Evolutionary conservation across 2,888 invertebrate genomes (phyloP), one percentile per base, ranked within the genome.

Genomic region (Dorcus parallelipipedus): DNA sequence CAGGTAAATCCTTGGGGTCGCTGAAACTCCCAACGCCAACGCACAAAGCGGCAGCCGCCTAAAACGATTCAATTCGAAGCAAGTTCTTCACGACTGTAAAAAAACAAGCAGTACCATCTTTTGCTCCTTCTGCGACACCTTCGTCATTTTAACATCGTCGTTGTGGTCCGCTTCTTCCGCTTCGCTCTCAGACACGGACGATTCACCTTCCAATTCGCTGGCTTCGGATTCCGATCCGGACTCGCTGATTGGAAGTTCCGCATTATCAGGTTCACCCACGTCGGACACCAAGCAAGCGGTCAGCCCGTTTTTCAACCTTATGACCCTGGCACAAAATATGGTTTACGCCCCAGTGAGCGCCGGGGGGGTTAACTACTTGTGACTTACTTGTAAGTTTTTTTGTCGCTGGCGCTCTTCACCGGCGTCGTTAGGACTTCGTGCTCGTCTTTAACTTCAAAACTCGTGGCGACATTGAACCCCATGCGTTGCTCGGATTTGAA

Each of bases 1-100:
- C 93, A 66, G 88, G 91, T 55, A 92, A 86, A 69, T 83, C 82
- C 6, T 80, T 77, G 0, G 92, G 92, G 77, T 93, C 92, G 69
- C 88, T 88, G 78, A 91, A 93, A 69, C 84, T 85, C 48, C 93
- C 93, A 17, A 89, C 91, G 20, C 88, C 87, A 9, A 93, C 86
- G 64, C 86, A 84, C 0, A 93, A 77, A 6, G 88, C 87, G 69
- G 90, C 90, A 0, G 92, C 92, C 10, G 91, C 90, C 84, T 81
- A 59, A 38, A 72, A 64, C 26, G 7, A 20, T n/a, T 23, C 14
- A 14, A 14, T 9, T 23, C 33, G 9, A 38, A 26, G 14, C 20
- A 48, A 48, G 9, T 14, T 41, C 8, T 42, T 38, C 42, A 50
- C 7, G 9, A 10, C 4, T 9, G 9, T 1, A 3, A 40, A 54